Base-by-base conservation (phyloP, 2,797 vertebrate species). In the Coregonus ussuriensis region DNA sequence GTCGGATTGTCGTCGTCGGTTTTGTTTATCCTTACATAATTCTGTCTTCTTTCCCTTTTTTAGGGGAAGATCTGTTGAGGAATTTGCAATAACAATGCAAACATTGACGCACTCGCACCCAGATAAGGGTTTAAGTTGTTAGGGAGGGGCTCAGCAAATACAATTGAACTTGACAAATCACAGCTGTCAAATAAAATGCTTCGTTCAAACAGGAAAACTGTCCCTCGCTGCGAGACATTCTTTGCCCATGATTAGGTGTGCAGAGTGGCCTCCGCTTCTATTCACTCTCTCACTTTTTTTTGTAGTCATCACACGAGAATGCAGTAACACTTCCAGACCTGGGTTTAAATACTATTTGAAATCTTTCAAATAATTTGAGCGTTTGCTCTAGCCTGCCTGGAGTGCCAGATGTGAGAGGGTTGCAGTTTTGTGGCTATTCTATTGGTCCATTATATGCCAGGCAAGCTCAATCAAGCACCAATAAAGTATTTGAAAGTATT, bases 141-240 rank as follows among this genome's bases (percentile, higher is more conserved):
- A 51, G 41, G 4, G 6, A 13, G n/a, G n/a, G 11, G n/a, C 21
- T 5, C 21, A 25, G 41, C 13, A 11, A 71, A 25, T 3, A 6
- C 41, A 59, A 21, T 25, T 47, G 4, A 51, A 25, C 41, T 71
- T 71, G 41, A 41, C 14, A 70, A 11, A 47, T n/a, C 6, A 11
- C 11, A 71, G 21, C 21, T 21, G 69, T 21, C n/a, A 21, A 25
- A 21, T 71, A 13, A 71, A 41, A 7, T 0, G 53, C 69, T 47
- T 70, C 47, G 68, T 41, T 21, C n/a, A 47, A 25, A 29, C 69
- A 71, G 68, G 6, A 71, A 70, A 70, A 47, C 68, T 25, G 21
- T n/a, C 21, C 37, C 41, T 37, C 35, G 0, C 1, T 21, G 21
- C n/a, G 13, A 25, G n/a, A 71, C 69, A 21, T 71, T 71, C 21